Conservation (phyloP, 2,888 invertebrate genomes). For the Gisinianus flammeolus region DNA sequence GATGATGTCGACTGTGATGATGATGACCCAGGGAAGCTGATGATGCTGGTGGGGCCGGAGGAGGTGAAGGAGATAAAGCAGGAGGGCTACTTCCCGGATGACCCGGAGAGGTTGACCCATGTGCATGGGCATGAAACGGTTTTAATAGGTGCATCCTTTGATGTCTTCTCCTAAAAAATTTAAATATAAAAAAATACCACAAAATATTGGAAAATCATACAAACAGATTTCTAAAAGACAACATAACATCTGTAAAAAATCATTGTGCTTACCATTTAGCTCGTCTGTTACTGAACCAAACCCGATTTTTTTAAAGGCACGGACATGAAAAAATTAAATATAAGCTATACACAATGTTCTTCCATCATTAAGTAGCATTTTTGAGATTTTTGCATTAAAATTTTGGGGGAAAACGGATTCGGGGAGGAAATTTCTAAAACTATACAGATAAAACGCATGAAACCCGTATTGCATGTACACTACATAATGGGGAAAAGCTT, state of each 20-base stretch:
- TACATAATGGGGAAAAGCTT: no score
- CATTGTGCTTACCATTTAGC: constrained; percentile 74
- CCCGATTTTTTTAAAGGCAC: no score
- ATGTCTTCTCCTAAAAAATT: constrained; percentile 77
- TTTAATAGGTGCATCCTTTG: constrained; percentile 93
- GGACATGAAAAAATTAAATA: no score
- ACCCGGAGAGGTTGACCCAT: constrained; percentile 61
- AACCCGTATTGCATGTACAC: no score
- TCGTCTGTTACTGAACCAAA: constrained; percentile 99
- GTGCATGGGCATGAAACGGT: constrained; percentile 67
- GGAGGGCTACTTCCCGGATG: constrained; percentile 28
- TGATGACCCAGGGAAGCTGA: constrained; percentile 53
- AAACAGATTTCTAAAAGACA: neutral
- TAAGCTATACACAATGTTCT: no score
- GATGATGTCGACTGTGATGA: constrained; percentile 68
- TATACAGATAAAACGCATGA: no score
- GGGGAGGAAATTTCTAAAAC: no score
- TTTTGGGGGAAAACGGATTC: no score
- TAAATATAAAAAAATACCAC: no score
- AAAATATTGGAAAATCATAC: neutral
- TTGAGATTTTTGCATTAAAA: no score
- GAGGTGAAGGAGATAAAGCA: constrained; percentile 67
- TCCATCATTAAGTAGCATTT: constrained; percentile 18
- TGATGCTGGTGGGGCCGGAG: constrained; percentile 64
- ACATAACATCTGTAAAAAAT: neutral